Conservation (phyloP, 2,888 invertebrate species). For the Oligia latruncula region DNA sequence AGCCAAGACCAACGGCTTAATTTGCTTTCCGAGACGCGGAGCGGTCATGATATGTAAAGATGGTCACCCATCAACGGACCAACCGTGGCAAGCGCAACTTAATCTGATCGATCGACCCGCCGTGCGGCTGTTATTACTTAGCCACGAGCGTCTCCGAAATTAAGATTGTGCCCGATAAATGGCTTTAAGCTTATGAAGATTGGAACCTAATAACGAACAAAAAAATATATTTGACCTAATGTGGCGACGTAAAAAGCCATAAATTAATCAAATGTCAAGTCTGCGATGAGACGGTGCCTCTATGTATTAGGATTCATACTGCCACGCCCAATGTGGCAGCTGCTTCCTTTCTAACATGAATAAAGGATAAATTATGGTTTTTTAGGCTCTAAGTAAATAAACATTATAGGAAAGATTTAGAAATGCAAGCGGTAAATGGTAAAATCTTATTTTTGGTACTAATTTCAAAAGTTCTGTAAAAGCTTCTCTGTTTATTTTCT, state of each 20-base stretch:
- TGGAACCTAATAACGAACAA: slow-evolving; percentile 8
- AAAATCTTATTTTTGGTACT: not conserved
- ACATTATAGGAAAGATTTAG: not conserved
- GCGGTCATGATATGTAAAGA: not conserved
- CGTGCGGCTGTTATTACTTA: not conserved
- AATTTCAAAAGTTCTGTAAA: not conserved
- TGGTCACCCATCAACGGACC: not conserved
- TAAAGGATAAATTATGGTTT: slow-evolving; percentile 19
- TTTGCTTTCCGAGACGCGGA: too few relatives aligned
- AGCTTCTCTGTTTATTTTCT: not conserved
- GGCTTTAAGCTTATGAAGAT: slow-evolving; percentile 4
- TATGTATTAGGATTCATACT: slow-evolving; percentile 30
- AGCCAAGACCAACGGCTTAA: too few relatives aligned
- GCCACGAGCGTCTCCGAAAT: not conserved
- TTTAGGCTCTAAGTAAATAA: not conserved
- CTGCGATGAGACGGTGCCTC: slow-evolving; percentile 9
- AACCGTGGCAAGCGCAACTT: not conserved
- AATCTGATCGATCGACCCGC: not conserved
- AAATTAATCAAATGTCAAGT: slow-evolving; percentile 44
- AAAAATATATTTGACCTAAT: slow-evolving; percentile 13
- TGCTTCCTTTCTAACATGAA: slow-evolving; percentile 18
- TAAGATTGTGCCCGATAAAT: slow-evolving; percentile 1
- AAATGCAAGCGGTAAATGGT: not conserved
- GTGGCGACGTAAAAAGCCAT: slow-evolving; percentile 20
- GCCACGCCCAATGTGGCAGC: slow-evolving; percentile 49